Conservation (phyloP, 2,113 vertebrate species). For the Engraulis encrasicolus region DNA sequence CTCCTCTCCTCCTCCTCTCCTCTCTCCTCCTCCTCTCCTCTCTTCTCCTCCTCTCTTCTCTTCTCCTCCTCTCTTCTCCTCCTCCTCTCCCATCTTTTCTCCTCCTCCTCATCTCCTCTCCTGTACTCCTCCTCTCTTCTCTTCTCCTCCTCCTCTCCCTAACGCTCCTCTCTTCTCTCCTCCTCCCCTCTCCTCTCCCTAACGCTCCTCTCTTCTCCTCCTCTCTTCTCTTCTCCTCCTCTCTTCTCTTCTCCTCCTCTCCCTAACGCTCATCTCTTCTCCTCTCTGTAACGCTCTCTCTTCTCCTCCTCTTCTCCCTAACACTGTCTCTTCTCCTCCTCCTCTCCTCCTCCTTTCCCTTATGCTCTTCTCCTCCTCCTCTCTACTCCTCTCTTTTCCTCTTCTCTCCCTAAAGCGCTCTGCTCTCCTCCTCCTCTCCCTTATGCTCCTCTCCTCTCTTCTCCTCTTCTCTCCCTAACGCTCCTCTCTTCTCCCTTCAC, state of each 20-base stretch:
- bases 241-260: not conserved
- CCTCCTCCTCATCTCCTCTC: not conserved
- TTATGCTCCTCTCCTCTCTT: too few relatives aligned
- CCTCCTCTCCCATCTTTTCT: too few relatives aligned
- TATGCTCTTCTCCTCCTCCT: too few relatives aligned
- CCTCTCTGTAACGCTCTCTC: slow-evolving; percentile 43
- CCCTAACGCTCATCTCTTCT: slow-evolving; percentile 13
- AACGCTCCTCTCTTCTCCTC: too few relatives aligned
- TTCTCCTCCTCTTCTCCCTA: slow-evolving; percentile 48
- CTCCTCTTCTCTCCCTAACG: slow-evolving; percentile 55
- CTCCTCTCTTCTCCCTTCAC: too few relatives aligned
- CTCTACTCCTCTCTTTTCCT: slow-evolving; percentile 32
- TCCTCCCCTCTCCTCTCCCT: too few relatives aligned
- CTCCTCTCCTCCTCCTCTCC: slow-evolving; percentile 56
- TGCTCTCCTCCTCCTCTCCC: slow-evolving; percentile 54
- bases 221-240: slow-evolving; percentile 47
- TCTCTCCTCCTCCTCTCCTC: not conserved
- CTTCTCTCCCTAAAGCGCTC: too few relatives aligned
- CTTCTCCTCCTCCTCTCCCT: slow-evolving; percentile 50
- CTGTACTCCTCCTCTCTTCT: slow-evolving; percentile 46
- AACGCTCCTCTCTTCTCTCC: slow-evolving; percentile 45
- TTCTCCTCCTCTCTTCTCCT: slow-evolving; percentile 44
- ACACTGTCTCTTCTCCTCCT: not conserved
- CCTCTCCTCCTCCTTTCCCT: slow-evolving; percentile 58
- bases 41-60: slow-evolving; percentile 52